Conservation (phyloP, 2,113 vertebrate species). For the Leucopsar rothschildi region DNA sequence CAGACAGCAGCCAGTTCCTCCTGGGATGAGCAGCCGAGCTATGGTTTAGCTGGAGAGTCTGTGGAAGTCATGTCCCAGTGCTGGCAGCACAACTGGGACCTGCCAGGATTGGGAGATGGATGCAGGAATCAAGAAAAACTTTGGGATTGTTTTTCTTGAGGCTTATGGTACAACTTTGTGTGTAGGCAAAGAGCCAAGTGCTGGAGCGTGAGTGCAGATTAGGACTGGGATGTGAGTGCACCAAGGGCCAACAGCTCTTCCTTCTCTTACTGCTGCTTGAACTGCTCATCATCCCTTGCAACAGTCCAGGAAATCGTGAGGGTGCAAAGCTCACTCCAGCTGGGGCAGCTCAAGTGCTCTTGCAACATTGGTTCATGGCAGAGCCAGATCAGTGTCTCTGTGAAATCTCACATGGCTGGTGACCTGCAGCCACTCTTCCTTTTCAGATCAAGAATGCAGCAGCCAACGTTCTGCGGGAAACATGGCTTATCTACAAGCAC, state of each 20-base stretch:
- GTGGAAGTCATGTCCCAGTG: not conserved
- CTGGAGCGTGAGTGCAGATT: not conserved
- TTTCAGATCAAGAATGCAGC: conserved; percentile 95
- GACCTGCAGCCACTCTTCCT: not conserved
- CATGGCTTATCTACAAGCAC: conserved; percentile 99
- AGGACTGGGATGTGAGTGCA: not conserved
- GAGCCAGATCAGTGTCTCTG: not conserved
- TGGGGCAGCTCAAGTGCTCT: not conserved
- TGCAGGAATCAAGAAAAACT: not conserved
- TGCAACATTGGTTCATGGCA: not conserved
- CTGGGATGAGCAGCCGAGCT: not conserved
- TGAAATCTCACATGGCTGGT: not conserved
- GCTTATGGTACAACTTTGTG: not conserved
- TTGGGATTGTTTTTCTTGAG: not conserved
- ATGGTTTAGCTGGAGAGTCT: not conserved
- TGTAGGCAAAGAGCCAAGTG: not conserved
- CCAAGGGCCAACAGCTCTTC: not conserved
- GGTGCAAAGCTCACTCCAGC: not conserved
- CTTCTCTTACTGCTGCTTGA: not conserved
- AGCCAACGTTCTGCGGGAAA: conserved; percentile 93
- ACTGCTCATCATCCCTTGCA: not conserved
- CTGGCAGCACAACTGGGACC: not conserved
- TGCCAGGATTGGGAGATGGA: not conserved
- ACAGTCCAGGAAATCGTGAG: accelerated
- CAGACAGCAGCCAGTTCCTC: not conserved